A percentile compares a stretch with the other conserved stretches of the same genome.
Evolutionary conservation across 2,888 invertebrate species (phyloP).

Genomic region (Diaphora mendica): DNA sequence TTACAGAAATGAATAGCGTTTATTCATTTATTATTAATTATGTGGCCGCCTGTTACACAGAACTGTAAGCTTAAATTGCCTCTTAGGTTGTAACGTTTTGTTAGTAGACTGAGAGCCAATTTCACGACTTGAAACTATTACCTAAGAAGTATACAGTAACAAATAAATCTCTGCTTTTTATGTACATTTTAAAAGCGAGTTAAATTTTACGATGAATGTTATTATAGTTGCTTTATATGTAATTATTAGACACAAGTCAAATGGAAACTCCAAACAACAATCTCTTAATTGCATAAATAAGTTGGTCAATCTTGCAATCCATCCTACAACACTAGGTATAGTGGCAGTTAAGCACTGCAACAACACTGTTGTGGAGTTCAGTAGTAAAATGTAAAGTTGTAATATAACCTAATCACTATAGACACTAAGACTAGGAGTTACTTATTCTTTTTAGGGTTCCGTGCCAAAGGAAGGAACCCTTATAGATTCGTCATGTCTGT

Average conservation of each 20-base stretch:
- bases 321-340: not conserved
- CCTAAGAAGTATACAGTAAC: not conserved
- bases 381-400: too few species aligned
- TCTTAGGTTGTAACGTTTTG: not conserved
- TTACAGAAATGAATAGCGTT: conserved; percentile 24
- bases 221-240: not conserved
- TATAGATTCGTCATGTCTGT: too few species aligned
- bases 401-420: not conserved
- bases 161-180: not conserved
- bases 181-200: not conserved
- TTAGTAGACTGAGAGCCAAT: not conserved
- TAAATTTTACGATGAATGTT: not conserved
- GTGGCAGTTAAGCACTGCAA: not conserved
- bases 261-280: not conserved
- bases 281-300: not conserved
- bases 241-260: not conserved
- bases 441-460: too few species aligned
- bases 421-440: not conserved
- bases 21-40: conserved; percentile 18
- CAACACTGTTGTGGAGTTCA: not conserved
- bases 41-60: conserved; percentile 17
- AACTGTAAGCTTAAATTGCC: not conserved
- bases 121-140: not conserved
- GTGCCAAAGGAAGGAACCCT: too few species aligned
- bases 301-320: not conserved